Percentiles rank a stretch among this genome's conserved stretches.
These are phyloP conservation scores for Anguilla megastoma DNA, from an alignment of 2,797 vertebrate species.

Conservation along the genomic window DNA sequence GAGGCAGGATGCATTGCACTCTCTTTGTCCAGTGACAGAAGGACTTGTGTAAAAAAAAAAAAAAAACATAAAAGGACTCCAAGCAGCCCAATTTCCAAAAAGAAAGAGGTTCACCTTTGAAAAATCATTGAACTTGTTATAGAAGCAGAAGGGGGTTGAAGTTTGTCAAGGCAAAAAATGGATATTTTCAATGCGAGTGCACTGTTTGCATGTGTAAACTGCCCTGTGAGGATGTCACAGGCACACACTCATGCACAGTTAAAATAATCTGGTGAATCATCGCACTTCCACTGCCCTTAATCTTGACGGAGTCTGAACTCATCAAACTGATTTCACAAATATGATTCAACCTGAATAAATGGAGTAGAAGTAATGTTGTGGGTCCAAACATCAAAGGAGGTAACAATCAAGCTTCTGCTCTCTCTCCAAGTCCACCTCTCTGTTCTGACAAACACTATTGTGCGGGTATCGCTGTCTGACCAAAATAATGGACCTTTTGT, in stretches of 20 bases:
- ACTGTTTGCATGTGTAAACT: not conserved
- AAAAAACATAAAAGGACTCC: not conserved
- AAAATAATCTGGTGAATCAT: conserved; percentile 36
- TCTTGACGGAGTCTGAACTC: not conserved
- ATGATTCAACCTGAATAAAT: conserved; percentile 40
- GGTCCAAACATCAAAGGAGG: conserved; percentile 12
- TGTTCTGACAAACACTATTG: not conserved
- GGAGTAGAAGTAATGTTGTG: conserved; percentile 47
- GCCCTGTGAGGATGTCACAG: not conserved
- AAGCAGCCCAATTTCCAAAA: not conserved
- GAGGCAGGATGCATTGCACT: not conserved
- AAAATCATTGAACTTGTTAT: conserved; percentile 1
- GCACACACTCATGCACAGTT: conserved; percentile 9
- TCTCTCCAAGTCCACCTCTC: not conserved
- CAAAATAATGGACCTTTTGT: not conserved
- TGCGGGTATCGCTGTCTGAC: not conserved
- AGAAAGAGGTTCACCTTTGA: not conserved
- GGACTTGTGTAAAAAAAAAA: not conserved
- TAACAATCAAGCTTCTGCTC: conserved; percentile 5
- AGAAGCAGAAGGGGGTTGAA: not conserved
- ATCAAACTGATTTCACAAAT: conserved; percentile 1
- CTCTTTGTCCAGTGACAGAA: not conserved
- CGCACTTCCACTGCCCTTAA: conserved; percentile 27
- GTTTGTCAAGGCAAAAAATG: conserved; percentile 5
- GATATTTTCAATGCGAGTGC: not conserved